A percentile compares a stretch with the other conserved stretches of the same genome.
These are phyloP conservation scores for Eucera pruinosa DNA, from an alignment of 2,888 invertebrate species.

Conservation along the genomic window DNA sequence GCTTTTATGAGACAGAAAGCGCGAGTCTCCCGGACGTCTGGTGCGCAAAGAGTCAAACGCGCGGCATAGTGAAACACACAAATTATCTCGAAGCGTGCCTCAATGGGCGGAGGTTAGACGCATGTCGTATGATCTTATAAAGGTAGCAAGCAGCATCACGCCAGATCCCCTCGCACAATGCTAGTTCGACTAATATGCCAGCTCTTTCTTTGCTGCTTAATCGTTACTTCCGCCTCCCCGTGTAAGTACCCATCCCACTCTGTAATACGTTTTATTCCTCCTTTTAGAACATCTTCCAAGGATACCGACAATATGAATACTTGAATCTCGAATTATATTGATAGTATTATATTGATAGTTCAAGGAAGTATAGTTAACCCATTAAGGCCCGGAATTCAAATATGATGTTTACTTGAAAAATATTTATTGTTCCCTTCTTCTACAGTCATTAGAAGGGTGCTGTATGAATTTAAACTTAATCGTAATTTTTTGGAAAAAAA, in stretches of 20 bases:
- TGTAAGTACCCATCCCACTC: conserved; percentile 47
- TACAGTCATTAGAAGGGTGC: no score
- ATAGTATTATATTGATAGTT: no score
- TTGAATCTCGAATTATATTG: no score
- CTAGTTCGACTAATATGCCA: conserved; percentile 79
- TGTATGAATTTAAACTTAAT: no score
- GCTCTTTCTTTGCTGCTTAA: conserved; percentile 83
- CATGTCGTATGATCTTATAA: conserved; percentile 90
- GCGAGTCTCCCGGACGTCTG: conserved; percentile 7
- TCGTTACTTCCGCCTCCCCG: conserved; percentile 82
- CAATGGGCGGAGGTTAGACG: conserved; percentile 81
- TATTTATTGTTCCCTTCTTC: no score
- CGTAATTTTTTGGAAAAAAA: no score
- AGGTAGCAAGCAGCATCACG: conserved; percentile 85
- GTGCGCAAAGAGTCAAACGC: conserved; percentile 5
- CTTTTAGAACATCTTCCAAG: conserved; percentile 11
- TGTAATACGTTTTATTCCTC: conserved; percentile 41
- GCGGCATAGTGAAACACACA: conserved; percentile 74
- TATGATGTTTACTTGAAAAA: no score
- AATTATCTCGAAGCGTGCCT: conserved; percentile 81
- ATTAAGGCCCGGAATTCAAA: no score
- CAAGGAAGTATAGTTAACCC: no score
- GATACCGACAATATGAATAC: not conserved
- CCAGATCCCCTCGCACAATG: conserved; percentile 78
- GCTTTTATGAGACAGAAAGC: not conserved